A percentile compares a stretch with the other conserved stretches of the same genome.
These are phyloP conservation scores for Vulpes vulpes DNA, from an alignment of 2,113 vertebrate species.

Conservation along the genomic window DNA sequence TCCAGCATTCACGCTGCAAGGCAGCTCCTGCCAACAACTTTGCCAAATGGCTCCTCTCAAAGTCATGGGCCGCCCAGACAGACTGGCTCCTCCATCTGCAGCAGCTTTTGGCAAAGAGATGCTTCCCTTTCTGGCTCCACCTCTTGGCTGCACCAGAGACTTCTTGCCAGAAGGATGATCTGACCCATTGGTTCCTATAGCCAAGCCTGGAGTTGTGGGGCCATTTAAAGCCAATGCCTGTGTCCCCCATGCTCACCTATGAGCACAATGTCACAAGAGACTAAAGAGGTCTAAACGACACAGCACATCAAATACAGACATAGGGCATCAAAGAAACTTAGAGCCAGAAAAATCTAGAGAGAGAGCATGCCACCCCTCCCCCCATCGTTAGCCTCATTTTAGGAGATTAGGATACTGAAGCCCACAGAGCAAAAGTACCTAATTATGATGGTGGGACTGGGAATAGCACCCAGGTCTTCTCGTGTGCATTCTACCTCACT, in stretches of 20 bases:
- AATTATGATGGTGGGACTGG: neutral
- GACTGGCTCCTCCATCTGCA: slow-evolving; percentile 81
- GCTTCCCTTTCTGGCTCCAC: slow-evolving; percentile 62
- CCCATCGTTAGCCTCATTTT: neutral
- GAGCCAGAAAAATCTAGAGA: neutral
- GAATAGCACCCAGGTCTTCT: neutral
- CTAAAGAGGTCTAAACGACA: neutral
- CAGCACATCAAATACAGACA: neutral
- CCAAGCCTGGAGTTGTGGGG: slow-evolving; percentile 20
- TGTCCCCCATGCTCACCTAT: neutral
- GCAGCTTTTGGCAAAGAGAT: slow-evolving; percentile 69
- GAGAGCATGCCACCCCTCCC: neutral
- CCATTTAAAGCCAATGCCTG: neutral
- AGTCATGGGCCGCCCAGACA: slow-evolving; percentile 80
- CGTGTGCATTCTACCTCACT: neutral
- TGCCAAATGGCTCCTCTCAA: slow-evolving; percentile 83
- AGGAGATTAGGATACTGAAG: slow-evolving; percentile 15
- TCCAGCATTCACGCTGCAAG: slow-evolving; percentile 75
- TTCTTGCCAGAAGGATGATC: slow-evolving; percentile 70
- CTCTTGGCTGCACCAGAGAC: slow-evolving; percentile 71
- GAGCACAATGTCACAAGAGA: neutral
- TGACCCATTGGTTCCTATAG: slow-evolving; percentile 27
- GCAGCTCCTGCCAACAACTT: slow-evolving; percentile 78
- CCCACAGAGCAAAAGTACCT: slow-evolving; percentile 31
- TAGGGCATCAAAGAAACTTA: neutral